These are phyloP conservation scores for Tylochromis polylepis DNA, from an alignment of 2,113 vertebrate species.

Conservation along the genomic window DNA sequence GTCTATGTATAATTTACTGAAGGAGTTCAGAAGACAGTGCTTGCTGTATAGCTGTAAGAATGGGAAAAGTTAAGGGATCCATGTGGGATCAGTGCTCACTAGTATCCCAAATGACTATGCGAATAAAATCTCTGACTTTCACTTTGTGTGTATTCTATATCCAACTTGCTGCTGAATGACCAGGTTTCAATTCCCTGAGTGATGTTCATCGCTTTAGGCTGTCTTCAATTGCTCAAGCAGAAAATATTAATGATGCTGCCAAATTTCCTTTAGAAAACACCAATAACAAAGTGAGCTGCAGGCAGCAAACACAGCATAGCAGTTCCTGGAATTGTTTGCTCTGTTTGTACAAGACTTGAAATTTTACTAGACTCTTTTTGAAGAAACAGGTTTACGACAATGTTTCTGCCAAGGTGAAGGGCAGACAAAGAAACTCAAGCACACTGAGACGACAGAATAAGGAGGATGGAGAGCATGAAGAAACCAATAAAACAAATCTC, in stretches of 20 bases:
- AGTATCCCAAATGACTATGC: background rate
- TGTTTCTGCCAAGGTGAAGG: constrained; percentile 21
- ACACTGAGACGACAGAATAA: background rate
- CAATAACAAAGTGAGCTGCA: background rate
- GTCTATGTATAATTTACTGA: background rate
- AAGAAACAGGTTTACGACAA: constrained; percentile 16
- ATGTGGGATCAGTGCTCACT: background rate
- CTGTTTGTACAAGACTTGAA: background rate
- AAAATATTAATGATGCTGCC: constrained; percentile 10
- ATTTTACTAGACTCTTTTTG: constrained; percentile 18
- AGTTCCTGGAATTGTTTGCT: constrained; percentile 14
- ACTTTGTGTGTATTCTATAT: background rate
- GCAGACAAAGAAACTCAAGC: background rate
- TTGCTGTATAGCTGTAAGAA: background rate
- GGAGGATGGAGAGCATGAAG: constrained; percentile 5
- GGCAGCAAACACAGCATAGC: background rate
- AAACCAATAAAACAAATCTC: constrained; percentile 48
- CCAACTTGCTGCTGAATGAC: background rate
- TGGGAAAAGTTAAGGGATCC: background rate
- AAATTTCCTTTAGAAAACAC: background rate
- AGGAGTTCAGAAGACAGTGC: background rate
- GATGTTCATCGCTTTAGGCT: constrained; percentile 1
- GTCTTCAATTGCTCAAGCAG: constrained; percentile 22
- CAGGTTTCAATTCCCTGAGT: constrained; percentile 14
- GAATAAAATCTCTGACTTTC: background rate